Evolutionary conservation across 2,797 vertebrate genomes (phyloP).

Genomic region (Lagodon rhomboides): DNA sequence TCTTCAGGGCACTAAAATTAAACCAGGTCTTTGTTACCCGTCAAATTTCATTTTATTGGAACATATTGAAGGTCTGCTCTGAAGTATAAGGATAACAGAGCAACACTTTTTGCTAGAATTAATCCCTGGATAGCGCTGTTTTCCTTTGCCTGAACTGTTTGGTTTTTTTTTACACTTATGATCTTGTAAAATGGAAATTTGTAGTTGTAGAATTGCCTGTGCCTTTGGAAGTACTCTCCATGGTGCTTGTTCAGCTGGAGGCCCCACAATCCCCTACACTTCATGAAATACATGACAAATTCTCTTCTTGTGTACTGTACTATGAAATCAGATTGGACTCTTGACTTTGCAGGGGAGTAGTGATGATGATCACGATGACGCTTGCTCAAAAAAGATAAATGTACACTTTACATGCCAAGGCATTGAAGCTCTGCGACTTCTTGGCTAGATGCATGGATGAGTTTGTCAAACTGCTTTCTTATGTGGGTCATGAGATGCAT

Average conservation of each 20-base stretch:
- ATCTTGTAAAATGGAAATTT: slow-evolving; percentile 18
- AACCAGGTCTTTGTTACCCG: background rate
- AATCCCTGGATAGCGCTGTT: background rate
- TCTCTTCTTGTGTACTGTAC: background rate
- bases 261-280: background rate
- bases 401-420: background rate
- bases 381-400: background rate
- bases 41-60: background rate
- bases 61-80: background rate
- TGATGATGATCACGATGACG: background rate
- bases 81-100: background rate
- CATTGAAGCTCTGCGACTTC: background rate
- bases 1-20: background rate
- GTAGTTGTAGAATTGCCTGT: background rate
- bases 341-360: background rate
- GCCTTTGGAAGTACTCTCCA: background rate
- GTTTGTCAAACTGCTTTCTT: background rate
- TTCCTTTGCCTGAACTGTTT: background rate
- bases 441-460: background rate
- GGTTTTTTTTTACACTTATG: background rate
- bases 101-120: no score
- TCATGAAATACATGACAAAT: background rate
- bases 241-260: background rate
- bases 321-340: background rate
- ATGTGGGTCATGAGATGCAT: background rate